Evolutionary conservation across 2,797 vertebrate species (phyloP).

Genomic region (Peromyscus nudipes): DNA sequence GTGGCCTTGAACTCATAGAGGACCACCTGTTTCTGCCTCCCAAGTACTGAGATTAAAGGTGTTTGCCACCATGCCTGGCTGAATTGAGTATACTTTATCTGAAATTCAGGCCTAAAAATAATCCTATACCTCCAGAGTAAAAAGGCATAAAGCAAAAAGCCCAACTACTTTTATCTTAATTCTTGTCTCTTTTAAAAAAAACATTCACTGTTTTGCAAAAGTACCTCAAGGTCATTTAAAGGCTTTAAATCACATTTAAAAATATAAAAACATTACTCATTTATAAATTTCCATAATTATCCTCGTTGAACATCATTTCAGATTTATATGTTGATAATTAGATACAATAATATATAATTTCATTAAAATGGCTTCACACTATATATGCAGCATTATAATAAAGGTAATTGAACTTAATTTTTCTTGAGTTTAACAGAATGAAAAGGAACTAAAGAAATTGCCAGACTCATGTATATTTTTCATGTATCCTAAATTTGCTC

Average conservation of each 20-base stretch:
- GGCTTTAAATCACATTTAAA: slow-evolving; percentile 10
- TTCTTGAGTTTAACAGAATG: neutral
- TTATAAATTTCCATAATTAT: neutral
- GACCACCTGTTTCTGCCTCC: neutral
- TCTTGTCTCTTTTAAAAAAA: neutral
- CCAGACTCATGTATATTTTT: no score
- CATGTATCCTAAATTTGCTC: neutral
- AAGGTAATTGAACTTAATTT: neutral
- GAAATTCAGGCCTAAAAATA: slow-evolving; percentile 7
- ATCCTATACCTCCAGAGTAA: neutral
- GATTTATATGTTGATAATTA: neutral
- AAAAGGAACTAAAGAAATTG: neutral
- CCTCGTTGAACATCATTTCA: neutral
- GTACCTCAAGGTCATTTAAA: slow-evolving; percentile 18
- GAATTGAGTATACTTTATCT: neutral
- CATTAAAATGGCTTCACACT: neutral
- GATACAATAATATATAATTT: neutral
- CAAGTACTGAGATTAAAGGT: neutral
- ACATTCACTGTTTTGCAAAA: neutral
- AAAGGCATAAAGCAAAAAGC: neutral
- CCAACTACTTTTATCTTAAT: neutral
- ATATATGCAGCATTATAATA: neutral
- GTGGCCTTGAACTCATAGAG: neutral
- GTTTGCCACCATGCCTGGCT: neutral
- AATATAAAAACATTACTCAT: neutral